A percentile compares a stretch with the other conserved stretches of the same genome.
These are phyloP conservation scores for Microctenopoma lineatum DNA, from an alignment of 2,797 vertebrate species.

Conservation along the genomic window DNA sequence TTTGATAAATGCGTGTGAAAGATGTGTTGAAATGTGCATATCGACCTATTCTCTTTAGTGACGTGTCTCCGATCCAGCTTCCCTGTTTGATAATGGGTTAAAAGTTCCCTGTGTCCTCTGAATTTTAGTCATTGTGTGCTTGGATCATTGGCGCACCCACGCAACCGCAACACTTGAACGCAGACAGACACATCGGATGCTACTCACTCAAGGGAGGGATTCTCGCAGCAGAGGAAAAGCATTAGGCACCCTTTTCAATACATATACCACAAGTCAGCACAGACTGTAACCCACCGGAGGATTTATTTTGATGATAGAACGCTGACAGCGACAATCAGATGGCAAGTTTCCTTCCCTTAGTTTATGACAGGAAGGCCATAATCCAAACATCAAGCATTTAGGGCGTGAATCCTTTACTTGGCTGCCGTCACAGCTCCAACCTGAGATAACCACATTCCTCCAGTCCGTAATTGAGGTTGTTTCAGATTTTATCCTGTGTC, in stretches of 20 bases:
- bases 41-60: neutral
- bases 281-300: neutral
- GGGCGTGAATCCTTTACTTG: conserved; percentile 65
- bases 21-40: neutral
- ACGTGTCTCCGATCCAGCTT: conserved; percentile 8
- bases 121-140: conserved; percentile 46
- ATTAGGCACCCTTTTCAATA: neutral
- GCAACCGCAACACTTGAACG: neutral
- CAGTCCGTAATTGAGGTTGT: conserved; percentile 67
- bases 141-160: neutral
- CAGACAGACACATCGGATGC: conserved; percentile 5
- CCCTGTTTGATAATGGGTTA: conserved; percentile 12
- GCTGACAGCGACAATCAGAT: conserved; percentile 58
- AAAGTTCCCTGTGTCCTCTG: conserved; percentile 40
- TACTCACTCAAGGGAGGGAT: neutral
- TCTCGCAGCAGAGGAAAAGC: neutral
- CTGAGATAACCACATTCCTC: conserved; percentile 70
- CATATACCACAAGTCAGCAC: conserved; percentile 43
- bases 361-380: conserved; percentile 67
- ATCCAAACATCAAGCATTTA: conserved; percentile 63
- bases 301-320: conserved; percentile 42
- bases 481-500: conserved; percentile 43
- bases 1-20: too few species aligned
- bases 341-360: conserved; percentile 45
- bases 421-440: conserved; percentile 53